These are phyloP conservation scores for Clamator glandarius DNA, from an alignment of 2,797 vertebrate genomes.

Conservation along the genomic window DNA sequence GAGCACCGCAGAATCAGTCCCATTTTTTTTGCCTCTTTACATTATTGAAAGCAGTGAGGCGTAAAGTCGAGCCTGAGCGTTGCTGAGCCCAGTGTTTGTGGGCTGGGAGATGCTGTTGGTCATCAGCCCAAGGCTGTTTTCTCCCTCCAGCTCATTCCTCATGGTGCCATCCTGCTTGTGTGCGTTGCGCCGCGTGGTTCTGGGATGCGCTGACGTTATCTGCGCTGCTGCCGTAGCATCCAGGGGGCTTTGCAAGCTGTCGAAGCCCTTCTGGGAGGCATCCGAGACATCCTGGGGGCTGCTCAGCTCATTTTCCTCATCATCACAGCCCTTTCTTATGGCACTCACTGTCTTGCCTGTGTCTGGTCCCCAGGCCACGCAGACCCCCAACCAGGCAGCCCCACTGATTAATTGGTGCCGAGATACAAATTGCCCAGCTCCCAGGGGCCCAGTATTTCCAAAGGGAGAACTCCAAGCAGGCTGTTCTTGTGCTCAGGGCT, in stretches of 20 bases:
- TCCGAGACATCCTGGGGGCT: neutral
- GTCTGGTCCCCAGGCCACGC: neutral
- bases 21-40: fast-evolving
- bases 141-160: neutral
- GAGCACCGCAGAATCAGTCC: neutral
- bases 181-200: fast-evolving
- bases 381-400: neutral
- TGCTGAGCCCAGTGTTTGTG: neutral
- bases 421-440: neutral
- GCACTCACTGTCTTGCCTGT: neutral
- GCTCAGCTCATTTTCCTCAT: neutral
- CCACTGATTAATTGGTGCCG: neutral
- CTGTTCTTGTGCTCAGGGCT: slow-evolving; percentile 22
- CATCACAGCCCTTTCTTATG: neutral
- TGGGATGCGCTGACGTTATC: neutral
- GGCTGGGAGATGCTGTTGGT: neutral
- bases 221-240: fast-evolving
- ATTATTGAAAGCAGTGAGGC: neutral
- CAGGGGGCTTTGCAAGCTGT: neutral
- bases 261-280: neutral
- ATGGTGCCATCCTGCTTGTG: fast-evolving
- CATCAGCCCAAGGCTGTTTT: neutral
- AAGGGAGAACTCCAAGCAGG: slow-evolving; percentile 5
- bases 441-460: neutral
- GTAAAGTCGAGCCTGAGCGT: neutral